Evolutionary conservation across 2,888 invertebrate genomes (phyloP), one percentile per base, ranked within the genome.

Genomic region (Horisme vitalbata): DNA sequence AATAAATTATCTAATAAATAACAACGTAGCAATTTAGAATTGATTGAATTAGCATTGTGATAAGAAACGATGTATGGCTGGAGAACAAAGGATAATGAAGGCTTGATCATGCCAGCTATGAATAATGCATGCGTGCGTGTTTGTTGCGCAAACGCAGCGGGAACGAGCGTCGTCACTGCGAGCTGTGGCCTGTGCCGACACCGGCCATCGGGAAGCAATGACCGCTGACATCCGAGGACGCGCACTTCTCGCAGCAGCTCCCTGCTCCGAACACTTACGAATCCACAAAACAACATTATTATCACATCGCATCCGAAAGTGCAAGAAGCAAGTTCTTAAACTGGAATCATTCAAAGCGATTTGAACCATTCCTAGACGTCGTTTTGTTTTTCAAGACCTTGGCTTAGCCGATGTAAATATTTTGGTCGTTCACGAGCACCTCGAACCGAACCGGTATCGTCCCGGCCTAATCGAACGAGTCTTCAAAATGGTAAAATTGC

Each of bases 121-220:
- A 83, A 83, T 83, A 78, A 83, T 80, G 71, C 64, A 83, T 70
- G 54, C 45, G 62, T 71, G 55, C 46, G 57, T 55, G 65, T n/a
- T n/a, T n/a, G n/a, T 73, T 78, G 75, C 74, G 75, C 76, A 75
- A 79, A 80, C 73, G 71, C 68, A 73, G 58, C 63, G 58, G 61
- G 67, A 63, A 55, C 68, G n/a, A n/a, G n/a, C n/a, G n/a, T n/a
- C n/a, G 59, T 66, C 60, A 50, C 39, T 21, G 44, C 27, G 46
- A 13, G 18, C 18, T 18, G 5, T 6, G 18, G 18, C 18, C 18
- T 21, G 33, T 20, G 27, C 23, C 28, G 28, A 38, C 36, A 44
- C 59, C 52, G 47, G 57, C 52, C 70, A 77, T 71, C 78, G 80
- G 77, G 80, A 84, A 85, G 81, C 84, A 83, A 79, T 84, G 85